phyloP scores from a whole-genome alignment of 2,888 invertebrate species.

The Scaptomyza flava region DNA sequence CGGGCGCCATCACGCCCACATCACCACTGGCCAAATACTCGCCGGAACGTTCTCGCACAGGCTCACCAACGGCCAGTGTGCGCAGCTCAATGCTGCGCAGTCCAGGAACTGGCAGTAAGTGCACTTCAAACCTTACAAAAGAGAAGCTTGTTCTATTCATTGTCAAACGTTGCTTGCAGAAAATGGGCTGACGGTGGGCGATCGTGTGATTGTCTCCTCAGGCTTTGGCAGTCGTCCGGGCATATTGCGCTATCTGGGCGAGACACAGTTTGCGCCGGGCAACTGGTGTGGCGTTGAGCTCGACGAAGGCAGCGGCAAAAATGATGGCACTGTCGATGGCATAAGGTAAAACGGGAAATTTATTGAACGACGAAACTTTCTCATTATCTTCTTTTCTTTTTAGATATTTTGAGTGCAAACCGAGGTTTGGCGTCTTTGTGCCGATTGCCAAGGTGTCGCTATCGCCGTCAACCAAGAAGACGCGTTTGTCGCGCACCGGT shows the following conservation, averaged over 20 bases:
- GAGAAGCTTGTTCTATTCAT: not conserved
- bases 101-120: slow-evolving; percentile 81
- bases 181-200: slow-evolving; percentile 92
- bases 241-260: slow-evolving; percentile 92
- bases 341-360: slow-evolving; percentile 86
- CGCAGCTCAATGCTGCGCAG: slow-evolving; percentile 80
- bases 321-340: slow-evolving; percentile 97
- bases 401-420: slow-evolving; percentile 97
- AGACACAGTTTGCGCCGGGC: slow-evolving; percentile 95
- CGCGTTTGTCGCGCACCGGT: slow-evolving; percentile 89
- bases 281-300: slow-evolving; percentile 98
- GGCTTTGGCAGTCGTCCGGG: slow-evolving; percentile 95
- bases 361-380: no score
- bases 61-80: slow-evolving; percentile 83
- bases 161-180: slow-evolving; percentile 58
- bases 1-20: slow-evolving; percentile 85
- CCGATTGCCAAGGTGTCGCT: slow-evolving; percentile 95
- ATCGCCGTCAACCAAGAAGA: slow-evolving; percentile 90
- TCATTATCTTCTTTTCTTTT: not conserved
- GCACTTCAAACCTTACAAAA: fast-evolving
- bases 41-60: slow-evolving; percentile 83
- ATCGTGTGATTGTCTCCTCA: slow-evolving; percentile 95
- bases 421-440: slow-evolving; percentile 96
- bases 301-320: slow-evolving; percentile 97
- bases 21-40: slow-evolving; percentile 78